Percentiles rank a stretch among this genome's conserved stretches.
These are phyloP conservation scores for Yoshiicerus persimilis DNA, from an alignment of 1,140 invertebrate genomes.

Conservation along the genomic window DNA sequence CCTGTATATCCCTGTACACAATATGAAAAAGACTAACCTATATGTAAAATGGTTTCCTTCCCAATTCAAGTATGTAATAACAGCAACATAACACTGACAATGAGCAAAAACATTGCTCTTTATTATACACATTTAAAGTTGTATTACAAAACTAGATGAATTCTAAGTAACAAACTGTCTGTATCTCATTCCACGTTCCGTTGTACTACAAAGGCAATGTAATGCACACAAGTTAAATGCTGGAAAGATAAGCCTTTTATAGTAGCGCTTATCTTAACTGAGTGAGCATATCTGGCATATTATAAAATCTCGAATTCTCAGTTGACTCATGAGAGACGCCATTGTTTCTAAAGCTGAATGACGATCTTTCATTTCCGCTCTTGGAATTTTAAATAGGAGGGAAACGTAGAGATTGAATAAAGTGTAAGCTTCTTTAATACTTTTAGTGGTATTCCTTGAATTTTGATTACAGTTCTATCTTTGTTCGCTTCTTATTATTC, in stretches of 20 bases:
- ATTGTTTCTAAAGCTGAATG: background rate
- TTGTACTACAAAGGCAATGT: background rate
- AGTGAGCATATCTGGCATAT: background rate
- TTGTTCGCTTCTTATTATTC: background rate
- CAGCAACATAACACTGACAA: background rate
- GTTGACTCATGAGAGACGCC: background rate
- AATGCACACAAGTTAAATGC: background rate
- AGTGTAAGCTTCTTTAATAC: slow-evolving; percentile 4
- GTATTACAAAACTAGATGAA: background rate
- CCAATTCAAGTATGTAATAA: background rate
- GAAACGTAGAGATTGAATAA: background rate
- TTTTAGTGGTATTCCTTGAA: background rate
- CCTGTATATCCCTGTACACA: background rate
- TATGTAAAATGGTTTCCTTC: background rate
- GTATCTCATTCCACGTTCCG: background rate
- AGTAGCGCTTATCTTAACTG: background rate
- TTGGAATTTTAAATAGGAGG: slow-evolving; percentile 13
- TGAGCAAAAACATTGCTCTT: background rate
- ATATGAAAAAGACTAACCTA: background rate
- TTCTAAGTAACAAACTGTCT: background rate
- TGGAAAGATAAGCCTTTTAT: background rate
- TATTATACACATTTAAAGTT: background rate
- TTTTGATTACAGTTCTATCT: background rate
- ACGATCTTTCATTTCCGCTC: slow-evolving; percentile 7
- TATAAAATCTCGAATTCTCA: background rate